Conservation (phyloP, 2,888 invertebrate genomes). For the Baronia brevicornis region DNA sequence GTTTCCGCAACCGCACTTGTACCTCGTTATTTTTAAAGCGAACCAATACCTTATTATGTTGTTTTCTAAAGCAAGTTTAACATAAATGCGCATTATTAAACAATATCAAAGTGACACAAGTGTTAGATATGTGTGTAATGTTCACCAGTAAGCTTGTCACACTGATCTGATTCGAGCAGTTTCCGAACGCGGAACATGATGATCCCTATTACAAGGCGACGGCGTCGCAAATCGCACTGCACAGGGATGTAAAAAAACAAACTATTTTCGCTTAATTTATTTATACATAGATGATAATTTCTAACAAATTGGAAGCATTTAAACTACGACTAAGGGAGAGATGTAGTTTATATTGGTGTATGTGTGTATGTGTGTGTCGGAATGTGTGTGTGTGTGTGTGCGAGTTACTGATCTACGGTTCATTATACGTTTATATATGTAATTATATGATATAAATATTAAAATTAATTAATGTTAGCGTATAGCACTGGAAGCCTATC, state of each 20-base stretch:
- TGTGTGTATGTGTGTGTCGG: conserved; percentile 28
- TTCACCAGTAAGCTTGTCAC: conserved; percentile 10
- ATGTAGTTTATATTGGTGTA: conserved; percentile 31
- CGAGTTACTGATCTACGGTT: no score
- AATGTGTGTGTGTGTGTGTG: conserved; percentile 26
- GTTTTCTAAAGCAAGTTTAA: no score
- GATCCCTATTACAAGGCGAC: conserved; percentile 4
- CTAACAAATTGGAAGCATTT: conserved; percentile 53
- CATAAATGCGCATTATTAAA: no score
- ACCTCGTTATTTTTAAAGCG: conserved; percentile 14
- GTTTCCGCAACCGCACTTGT: conserved; percentile 8
- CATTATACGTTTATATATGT: conserved; percentile 28
- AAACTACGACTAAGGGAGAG: conserved; percentile 44
- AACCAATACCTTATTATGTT: no score
- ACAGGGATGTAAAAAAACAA: conserved; percentile 17
- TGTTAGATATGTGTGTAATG: conserved; percentile 8
- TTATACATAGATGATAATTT: conserved; percentile 30
- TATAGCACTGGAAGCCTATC: conserved; percentile 37
- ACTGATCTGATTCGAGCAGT: conserved; percentile 10
- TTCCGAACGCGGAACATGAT: conserved; percentile 11
- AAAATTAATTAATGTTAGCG: conserved; percentile 24
- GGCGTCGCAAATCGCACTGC: conserved; percentile 8
- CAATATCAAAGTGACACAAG: no score
- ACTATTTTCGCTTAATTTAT: conserved; percentile 44
- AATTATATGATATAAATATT: conserved; percentile 19